Evolutionary conservation across 2,113 vertebrate genomes (phyloP), one percentile per base, ranked within the genome.

Genomic region (Chelonoidis abingdonii): DNA sequence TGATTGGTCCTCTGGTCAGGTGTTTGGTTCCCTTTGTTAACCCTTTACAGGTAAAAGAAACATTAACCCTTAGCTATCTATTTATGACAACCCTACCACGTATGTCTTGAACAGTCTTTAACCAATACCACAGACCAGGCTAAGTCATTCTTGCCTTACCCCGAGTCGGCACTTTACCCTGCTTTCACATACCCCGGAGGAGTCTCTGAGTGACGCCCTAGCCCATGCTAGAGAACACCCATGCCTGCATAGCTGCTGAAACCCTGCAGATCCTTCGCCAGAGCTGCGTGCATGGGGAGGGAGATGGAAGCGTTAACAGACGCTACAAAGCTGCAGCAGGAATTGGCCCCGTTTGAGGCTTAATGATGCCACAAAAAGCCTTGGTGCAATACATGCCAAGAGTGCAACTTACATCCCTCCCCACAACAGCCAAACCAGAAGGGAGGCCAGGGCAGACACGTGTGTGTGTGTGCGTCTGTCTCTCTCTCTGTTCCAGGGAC

Each of bases 191-290:
- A 22, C 21, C 10, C 72, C 72, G 1, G 1, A 4, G 22, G 25
- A 25, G 13, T 47, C 24, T 16, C 41, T 14, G 41, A 76, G 29
- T 5, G 5, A 27, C 3, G 41, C 6, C 25, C 84, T 17, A 88
- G 62, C 94, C 90, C 72, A 5, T 86, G 82, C 41, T 57, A 53
- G 78, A 56, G 90, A 95, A 94, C 90, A 25, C 56, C 56, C 94
- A 95, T 96, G 1, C n/a, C 65, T 72, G 29, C 59, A 31, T 2
- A 62, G 59, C 6, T 35, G 29, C 59, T 62, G 59, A 62, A 62
- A 62, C 59, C 59, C 29, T 14, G 35, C 8, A 72, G 75, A 44
- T 22, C 22, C 41, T 76, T 44, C 10, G 12, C 6, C 72, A 76
- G 22, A 78, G 75, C 24, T 27, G 22, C 4, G 11, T 4, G 41